A percentile compares a stretch with the other conserved stretches of the same genome.
Evolutionary conservation across 1,140 invertebrate species (phyloP).

Genomic region (Pentalonia nigronervosa): DNA sequence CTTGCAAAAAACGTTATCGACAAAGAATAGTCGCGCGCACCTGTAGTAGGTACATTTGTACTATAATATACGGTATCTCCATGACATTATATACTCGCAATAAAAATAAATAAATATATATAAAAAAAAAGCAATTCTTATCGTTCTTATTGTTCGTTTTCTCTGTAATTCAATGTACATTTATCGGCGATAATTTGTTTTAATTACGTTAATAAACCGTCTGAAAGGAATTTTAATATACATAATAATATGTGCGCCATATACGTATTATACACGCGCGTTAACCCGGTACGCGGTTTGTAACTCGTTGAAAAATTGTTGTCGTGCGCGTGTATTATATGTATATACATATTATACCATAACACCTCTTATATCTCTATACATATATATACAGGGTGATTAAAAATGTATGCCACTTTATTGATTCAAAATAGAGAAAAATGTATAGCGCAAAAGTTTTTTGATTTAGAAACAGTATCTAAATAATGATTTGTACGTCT

Average conservation of each 20-base stretch:
- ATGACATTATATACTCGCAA: background rate
- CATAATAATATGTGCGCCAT: background rate
- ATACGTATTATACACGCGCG: background rate
- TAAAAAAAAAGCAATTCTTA: background rate
- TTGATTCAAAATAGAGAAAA: too few relatives aligned
- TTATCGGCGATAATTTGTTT: slow-evolving; percentile 7
- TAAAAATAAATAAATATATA: background rate
- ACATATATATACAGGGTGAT: too few relatives aligned
- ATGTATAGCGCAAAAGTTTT: too few relatives aligned
- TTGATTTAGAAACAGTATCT: too few relatives aligned
- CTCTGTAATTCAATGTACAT: background rate
- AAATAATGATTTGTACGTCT: too few relatives aligned
- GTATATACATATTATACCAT: background rate
- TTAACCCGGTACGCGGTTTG: background rate
- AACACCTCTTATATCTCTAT: background rate
- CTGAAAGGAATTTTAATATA: background rate
- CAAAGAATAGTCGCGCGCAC: background rate
- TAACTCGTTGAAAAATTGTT: background rate
- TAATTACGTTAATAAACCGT: background rate
- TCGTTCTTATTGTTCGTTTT: slow-evolving; percentile 9
- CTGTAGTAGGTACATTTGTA: background rate
- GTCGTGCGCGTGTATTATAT: background rate
- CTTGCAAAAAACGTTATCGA: background rate
- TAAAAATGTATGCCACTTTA: too few relatives aligned
- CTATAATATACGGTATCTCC: background rate